Base-by-base conservation (phyloP, 2,797 vertebrate genomes). In the Halcyon smyrnensis region DNA sequence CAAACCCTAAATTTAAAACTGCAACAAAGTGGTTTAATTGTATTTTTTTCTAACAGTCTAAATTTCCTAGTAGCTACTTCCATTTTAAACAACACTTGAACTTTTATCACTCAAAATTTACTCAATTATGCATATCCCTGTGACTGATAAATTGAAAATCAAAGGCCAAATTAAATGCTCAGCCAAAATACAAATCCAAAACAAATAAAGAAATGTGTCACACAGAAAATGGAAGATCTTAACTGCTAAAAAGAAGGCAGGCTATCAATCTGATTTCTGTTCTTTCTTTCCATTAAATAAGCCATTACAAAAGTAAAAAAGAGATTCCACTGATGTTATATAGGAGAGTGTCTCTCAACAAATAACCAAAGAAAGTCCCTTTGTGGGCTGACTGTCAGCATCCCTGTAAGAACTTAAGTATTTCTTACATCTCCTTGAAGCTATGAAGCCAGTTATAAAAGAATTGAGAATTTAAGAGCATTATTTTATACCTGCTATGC, bases 401-500 rank as follows among this genome's bases (percentile, higher is more conserved):
- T 84, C 20, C 12, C 16, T 90, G 78, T 84, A 81, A 67, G 21
- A 54, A 64, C 1, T 50, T 10, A 69, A 91, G 25, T 57, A 43
- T 60, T 94, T 68, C 3, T 0, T 30, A 12, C 5, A 17, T 69
- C 12, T 67, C 36, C 46, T 74, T 67, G 34, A 87, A 85, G 62
- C 41, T 69, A 4, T 36, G 34, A 95, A 75, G 41, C n/a, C 67
- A 74, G 6, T 64, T 87, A 76, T 18, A 57, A 85, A 83, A 81
- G 2, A 51, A 69, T 0, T 51, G 36, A 75, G 67, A 74, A 86
- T 24, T 37, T 32, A 62, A 37, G 21, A 91, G 15, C 8, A 19
- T 74, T 56, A 23, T 82, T 69, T 24, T 89, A 80, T 98, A 99
- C 99, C 98, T 97, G 98, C 97, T 88, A 98, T 97, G 70, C 98